phyloP scores from a whole-genome alignment of 2,113 vertebrate genomes.

The Pteropus alecto region DNA sequence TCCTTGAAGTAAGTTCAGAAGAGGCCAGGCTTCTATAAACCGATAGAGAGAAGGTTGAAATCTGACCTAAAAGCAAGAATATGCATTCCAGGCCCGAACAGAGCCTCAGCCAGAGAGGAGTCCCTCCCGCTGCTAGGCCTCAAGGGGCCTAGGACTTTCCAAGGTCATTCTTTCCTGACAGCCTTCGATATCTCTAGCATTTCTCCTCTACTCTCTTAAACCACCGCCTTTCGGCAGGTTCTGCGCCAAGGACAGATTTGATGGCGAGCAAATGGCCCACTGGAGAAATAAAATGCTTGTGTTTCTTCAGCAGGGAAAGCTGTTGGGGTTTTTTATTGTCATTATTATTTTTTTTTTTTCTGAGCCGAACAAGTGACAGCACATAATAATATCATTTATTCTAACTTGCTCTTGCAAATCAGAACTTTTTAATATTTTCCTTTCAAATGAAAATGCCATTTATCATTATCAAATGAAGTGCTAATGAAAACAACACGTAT shows the following conservation, averaged over 20 bases:
- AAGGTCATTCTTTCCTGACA: neutral
- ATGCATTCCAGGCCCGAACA: neutral
- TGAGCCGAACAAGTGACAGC: conserved; percentile 74
- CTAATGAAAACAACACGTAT: conserved; percentile 79
- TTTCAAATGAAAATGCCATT: conserved; percentile 82
- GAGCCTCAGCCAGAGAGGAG: neutral
- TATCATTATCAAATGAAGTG: conserved; percentile 81
- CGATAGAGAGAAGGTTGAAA: neutral
- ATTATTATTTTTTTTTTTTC: conserved; percentile 77
- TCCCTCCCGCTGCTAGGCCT: neutral
- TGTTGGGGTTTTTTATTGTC: conserved; percentile 67
- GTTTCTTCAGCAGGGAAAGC: conserved; percentile 64
- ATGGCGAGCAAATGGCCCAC: conserved; percentile 61
- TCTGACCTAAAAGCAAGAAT: neutral
- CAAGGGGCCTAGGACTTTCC: neutral
- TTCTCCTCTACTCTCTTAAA: neutral
- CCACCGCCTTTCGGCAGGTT: conserved; percentile 49
- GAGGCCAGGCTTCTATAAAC: neutral
- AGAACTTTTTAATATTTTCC: conserved; percentile 81
- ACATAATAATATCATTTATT: conserved; percentile 78
- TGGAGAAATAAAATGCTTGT: conserved; percentile 69
- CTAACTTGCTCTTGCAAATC: conserved; percentile 81
- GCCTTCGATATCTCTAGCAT: neutral
- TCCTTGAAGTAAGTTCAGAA: conserved; percentile 5
- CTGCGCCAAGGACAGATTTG: conserved; percentile 68